Percentiles rank a stretch among this genome's conserved stretches.
phyloP scores from a whole-genome alignment of 2,797 vertebrate species.

The Manis javanica region DNA sequence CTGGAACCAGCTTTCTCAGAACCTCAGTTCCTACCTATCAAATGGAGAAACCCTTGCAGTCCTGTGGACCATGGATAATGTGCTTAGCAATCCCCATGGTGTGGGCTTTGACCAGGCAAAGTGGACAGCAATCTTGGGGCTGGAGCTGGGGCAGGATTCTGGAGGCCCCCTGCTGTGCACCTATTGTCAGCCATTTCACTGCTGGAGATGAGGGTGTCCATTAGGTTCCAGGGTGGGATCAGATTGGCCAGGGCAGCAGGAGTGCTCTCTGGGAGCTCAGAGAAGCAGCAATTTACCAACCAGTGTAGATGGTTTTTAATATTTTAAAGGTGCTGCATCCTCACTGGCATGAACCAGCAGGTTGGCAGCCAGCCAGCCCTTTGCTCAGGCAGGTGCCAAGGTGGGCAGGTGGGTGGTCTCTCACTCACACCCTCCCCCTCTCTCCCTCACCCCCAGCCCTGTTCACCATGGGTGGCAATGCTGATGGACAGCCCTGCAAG shows the following conservation, averaged over 20 bases:
- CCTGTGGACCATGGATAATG: background rate
- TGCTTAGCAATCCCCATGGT: background rate
- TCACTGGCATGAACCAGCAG: background rate
- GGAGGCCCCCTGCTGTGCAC: too few species aligned
- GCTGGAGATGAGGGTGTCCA: accelerated
- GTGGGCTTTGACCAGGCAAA: background rate
- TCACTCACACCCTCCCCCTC: background rate
- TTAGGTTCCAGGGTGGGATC: background rate
- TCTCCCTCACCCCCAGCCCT: slow-evolving; percentile 88
- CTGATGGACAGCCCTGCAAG: slow-evolving; percentile 94
- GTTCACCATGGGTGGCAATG: slow-evolving; percentile 97
- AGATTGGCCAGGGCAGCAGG: background rate
- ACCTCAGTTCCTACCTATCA: background rate
- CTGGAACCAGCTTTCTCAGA: background rate
- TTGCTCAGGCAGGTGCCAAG: accelerated
- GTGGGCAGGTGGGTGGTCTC: background rate
- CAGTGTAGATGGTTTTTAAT: background rate
- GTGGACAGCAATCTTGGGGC: background rate
- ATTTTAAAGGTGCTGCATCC: accelerated
- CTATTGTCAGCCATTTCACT: background rate
- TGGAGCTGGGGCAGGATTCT: background rate
- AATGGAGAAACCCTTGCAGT: background rate
- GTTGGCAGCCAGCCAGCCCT: background rate
- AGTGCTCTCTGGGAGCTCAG: background rate
- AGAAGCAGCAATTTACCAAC: background rate